phyloP scores from a whole-genome alignment of 2,888 invertebrate species.

The Drosophila antonietae region DNA sequence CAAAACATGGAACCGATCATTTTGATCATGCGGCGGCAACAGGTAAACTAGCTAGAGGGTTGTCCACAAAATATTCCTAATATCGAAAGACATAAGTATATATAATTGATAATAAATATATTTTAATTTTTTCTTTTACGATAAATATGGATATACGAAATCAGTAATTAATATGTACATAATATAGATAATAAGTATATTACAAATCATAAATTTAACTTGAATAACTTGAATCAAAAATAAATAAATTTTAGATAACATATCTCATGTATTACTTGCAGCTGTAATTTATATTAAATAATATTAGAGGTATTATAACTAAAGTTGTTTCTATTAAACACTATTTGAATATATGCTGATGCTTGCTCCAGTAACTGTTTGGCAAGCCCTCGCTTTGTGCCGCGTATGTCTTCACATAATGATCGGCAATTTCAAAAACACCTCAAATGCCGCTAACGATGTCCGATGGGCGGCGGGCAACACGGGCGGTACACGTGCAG shows the following conservation, averaged over 20 bases:
- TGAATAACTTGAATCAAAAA: too few species aligned
- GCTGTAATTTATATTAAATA: too few species aligned
- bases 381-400: conserved; percentile 35
- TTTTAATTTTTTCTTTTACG: too few species aligned
- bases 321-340: background rate
- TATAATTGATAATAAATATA: too few species aligned
- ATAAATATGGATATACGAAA: too few species aligned
- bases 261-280: too few species aligned
- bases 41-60: conserved; percentile 21
- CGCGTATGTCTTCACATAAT: conserved; percentile 69
- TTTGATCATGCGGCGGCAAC: conserved; percentile 60
- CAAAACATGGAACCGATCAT: conserved; percentile 75
- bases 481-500: conserved; percentile 21
- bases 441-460: conserved; percentile 78
- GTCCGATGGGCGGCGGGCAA: conserved; percentile 32
- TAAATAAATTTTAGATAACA: too few species aligned
- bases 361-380: conserved; percentile 7
- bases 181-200: too few species aligned
- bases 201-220: too few species aligned
- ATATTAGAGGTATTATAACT: too few species aligned
- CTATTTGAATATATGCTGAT: background rate
- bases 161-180: too few species aligned
- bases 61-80: background rate
- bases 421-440: conserved; percentile 83
- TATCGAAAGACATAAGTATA: too few species aligned